Conservation (phyloP, 2,113 vertebrate species). For the Condylura cristata region DNA sequence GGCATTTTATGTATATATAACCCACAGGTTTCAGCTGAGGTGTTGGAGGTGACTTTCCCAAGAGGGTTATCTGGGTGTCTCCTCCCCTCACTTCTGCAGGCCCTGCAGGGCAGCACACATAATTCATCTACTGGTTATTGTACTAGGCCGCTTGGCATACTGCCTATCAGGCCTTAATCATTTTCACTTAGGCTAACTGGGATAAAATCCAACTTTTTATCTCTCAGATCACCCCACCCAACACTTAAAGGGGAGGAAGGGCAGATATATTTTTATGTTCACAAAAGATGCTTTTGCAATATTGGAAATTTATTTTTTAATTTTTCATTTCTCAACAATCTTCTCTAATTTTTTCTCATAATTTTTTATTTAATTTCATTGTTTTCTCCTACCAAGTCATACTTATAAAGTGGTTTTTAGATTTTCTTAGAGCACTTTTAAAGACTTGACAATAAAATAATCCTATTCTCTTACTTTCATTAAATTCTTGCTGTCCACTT, state of each 20-base stretch:
- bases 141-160: background rate
- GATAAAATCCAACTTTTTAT: background rate
- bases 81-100: background rate
- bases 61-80: background rate
- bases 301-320: background rate
- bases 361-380: background rate
- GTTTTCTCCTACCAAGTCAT: background rate
- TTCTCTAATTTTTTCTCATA: background rate
- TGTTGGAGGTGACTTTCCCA: constrained; percentile 56
- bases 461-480: constrained; percentile 34
- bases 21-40: background rate
- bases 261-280: background rate
- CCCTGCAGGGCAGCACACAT: background rate
- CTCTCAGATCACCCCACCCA: background rate
- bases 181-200: background rate
- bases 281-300: background rate
- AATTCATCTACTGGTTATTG: background rate
- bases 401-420: background rate
- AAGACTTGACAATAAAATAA: background rate
- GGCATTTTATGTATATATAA: background rate
- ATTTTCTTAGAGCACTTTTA: background rate
- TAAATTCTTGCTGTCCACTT: background rate
- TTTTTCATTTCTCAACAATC: constrained; percentile 3
- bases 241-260: background rate
- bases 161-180: background rate